Evolutionary conservation across 2,113 vertebrate genomes (phyloP), one percentile per base, ranked within the genome.

Genomic region (Anser cygnoides): DNA sequence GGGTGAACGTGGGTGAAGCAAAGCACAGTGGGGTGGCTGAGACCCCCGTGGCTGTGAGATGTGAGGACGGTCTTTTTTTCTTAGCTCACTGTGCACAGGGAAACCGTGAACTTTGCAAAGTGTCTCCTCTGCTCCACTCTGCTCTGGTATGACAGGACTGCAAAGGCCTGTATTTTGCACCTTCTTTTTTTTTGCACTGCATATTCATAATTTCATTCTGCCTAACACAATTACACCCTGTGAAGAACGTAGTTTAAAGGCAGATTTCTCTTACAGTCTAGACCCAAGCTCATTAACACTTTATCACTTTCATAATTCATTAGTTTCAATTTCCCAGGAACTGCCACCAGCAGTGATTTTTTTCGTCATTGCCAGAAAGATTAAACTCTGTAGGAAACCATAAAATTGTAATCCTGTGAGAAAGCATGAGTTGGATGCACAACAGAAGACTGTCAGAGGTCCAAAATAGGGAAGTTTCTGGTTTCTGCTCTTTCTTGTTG

Each of bases 221-320:
- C 35, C 58, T 44, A 87, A 58, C 43, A 20, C 44, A 70, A 44
- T 70, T 87, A 7, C 37, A 41, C 82, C 79, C 85, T 76, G 31
- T 80, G 58, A 76, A 87, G 77, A 79, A 50, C 22, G 16, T 20
- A n/a, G 28, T 76, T 79, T 91, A 77, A 91, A 91, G 93, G 85
- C 66, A 91, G 54, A 50, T 85, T 82, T 82, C 8, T 82, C 61
- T 91, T 72, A 37, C 41, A 61, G 18, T 91, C 13, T 35, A 75
- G 46, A 84, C 78, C 62, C 49, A 91, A 82, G 16, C 74, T 95
- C 44, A 80, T 95, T 93, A 97, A 62, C 73, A 84, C 73, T 61
- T 67, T 37, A 87, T 73, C 71, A 66, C 50, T 87, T 92, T 62
- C 3, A 2, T 92, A 89, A 94, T 91, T 95, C 49, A 87, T 90